Percentiles rank a stretch among this genome's conserved stretches.
Evolutionary conservation across 2,888 invertebrate species (phyloP).

Genomic region (Aporophyla lueneburgensis): DNA sequence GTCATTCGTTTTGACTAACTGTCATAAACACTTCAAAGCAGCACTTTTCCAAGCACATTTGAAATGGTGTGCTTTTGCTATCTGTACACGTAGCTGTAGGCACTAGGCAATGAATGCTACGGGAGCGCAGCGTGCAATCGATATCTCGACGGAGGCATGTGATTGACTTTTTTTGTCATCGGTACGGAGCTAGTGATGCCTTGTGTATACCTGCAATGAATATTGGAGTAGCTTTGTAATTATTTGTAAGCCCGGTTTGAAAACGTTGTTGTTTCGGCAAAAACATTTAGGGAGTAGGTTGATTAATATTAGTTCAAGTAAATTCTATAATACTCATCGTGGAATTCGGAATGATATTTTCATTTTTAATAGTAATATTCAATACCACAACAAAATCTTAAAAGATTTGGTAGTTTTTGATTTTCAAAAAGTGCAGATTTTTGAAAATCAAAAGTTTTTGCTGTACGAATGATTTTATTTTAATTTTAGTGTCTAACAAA

Average conservation of each 20-base stretch:
- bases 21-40: background rate
- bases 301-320: too few relatives aligned
- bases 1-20: background rate
- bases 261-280: background rate
- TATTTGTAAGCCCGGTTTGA: background rate
- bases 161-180: constrained; percentile 56
- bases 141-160: constrained; percentile 37
- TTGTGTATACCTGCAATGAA: constrained; percentile 1
- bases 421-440: too few relatives aligned
- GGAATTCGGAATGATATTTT: too few relatives aligned
- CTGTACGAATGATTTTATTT: too few relatives aligned
- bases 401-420: too few relatives aligned
- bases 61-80: background rate
- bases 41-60: background rate
- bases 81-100: constrained; percentile 31
- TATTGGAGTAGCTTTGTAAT: background rate
- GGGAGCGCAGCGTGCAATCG: constrained; percentile 61
- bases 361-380: too few relatives aligned
- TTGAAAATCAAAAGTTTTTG: too few relatives aligned
- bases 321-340: too few relatives aligned
- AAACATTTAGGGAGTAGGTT: too few relatives aligned
- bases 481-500: too few relatives aligned
- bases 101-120: constrained; percentile 41
- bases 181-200: constrained; percentile 31
- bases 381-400: too few relatives aligned